Percentiles rank a stretch among this genome's conserved stretches.
Evolutionary conservation across 2,113 vertebrate species (phyloP).

Genomic region (Nothobranchius kuhntae): DNA sequence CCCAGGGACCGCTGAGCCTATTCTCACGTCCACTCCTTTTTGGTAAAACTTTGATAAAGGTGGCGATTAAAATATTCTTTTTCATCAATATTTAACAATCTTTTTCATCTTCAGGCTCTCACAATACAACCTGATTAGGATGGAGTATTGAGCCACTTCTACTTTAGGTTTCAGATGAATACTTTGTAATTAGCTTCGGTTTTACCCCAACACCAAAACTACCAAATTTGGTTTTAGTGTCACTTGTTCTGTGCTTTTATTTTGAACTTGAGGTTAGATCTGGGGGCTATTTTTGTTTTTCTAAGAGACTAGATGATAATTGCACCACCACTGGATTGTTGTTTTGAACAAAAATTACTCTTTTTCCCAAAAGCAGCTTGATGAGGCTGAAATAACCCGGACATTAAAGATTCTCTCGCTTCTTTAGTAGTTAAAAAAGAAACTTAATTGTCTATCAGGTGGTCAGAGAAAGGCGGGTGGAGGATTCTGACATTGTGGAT

Average conservation of each 20-base stretch:
- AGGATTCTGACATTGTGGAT: no score
- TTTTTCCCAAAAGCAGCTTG: background rate
- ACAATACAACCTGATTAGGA: conserved; percentile 63
- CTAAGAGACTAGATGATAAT: conserved; percentile 2
- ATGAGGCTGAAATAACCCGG: background rate
- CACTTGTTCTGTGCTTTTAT: conserved; percentile 42
- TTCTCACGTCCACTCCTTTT: conserved; percentile 54
- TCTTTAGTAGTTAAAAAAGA: background rate
- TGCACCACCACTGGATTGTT: background rate
- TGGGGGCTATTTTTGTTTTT: conserved; percentile 11
- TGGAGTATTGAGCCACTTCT: conserved; percentile 46
- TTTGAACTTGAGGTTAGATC: conserved; percentile 9
- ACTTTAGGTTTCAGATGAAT: conserved; percentile 57
- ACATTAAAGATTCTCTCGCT: background rate
- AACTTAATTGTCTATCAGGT: background rate
- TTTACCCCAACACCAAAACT: conserved; percentile 46
- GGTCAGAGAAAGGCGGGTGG: background rate
- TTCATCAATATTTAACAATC: conserved; percentile 73
- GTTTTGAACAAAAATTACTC: background rate
- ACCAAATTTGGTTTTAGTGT: conserved; percentile 29
- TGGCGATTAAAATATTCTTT: conserved; percentile 63
- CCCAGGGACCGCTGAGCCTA: conserved; percentile 54
- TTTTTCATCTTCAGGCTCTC: conserved; percentile 63
- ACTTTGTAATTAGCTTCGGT: conserved; percentile 56
- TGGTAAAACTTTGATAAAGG: conserved; percentile 58